Evolutionary conservation across 2,888 invertebrate genomes (phyloP).

Genomic region (Dioctria rufipes): DNA sequence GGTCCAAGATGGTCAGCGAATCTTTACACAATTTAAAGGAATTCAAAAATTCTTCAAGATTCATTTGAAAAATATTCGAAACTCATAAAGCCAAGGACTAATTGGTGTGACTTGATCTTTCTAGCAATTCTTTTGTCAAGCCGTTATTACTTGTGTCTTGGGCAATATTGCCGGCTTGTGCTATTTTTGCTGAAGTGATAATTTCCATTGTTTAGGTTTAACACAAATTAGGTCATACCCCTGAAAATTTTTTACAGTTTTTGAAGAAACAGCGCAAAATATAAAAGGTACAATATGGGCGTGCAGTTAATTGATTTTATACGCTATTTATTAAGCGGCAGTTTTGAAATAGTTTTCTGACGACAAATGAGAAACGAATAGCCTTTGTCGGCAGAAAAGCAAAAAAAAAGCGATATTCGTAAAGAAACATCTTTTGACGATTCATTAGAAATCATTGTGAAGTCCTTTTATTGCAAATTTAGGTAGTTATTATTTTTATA

Average conservation of each 20-base stretch:
- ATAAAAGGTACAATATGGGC: conserved; percentile 4
- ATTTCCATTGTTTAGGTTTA: conserved; percentile 35
- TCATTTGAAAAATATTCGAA: conserved; percentile 30
- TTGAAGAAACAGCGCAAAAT: background rate
- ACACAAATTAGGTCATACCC: conserved; percentile 36
- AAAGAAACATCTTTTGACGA: no score
- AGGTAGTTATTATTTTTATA: no score
- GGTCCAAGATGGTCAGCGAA: background rate
- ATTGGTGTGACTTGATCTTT: conserved; percentile 34
- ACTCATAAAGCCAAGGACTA: conserved; percentile 19
- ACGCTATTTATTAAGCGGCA: conserved; percentile 21
- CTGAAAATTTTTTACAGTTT: background rate
- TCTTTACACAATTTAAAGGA: background rate
- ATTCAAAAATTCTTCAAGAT: conserved; percentile 2
- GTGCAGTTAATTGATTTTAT: conserved; percentile 9
- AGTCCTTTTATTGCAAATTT: no score
- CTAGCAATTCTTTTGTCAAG: conserved; percentile 4
- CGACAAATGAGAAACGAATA: conserved; percentile 12
- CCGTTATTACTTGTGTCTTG: conserved; percentile 1
- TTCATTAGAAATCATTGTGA: no score
- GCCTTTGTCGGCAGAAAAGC: conserved; percentile 12
- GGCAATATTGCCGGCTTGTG: background rate
- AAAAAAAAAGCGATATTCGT: no score
- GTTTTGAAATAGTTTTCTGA: conserved; percentile 13
- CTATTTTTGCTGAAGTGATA: conserved; percentile 20